Evolutionary conservation across 2,113 vertebrate species (phyloP), one percentile per base, ranked within the genome.

Genomic region (Halcyon malimbica): DNA sequence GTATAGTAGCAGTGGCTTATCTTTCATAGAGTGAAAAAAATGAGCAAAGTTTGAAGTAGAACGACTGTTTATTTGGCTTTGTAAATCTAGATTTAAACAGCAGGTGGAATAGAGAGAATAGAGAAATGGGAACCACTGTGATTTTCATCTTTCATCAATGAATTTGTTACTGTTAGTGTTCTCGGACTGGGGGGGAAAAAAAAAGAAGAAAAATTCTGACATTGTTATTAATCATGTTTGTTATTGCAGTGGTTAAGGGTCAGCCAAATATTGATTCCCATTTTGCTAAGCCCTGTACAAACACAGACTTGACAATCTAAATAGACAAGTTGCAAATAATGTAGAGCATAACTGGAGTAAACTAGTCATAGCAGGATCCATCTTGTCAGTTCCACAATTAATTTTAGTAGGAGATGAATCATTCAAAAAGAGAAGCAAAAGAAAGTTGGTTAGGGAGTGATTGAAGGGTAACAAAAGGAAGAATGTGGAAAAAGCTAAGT

Each of bases 1-100:
- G 39, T 95, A 86, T 86, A 93, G 69, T 48, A 69, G 63, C 57
- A 87, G 94, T 60, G 65, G 35, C 83, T 97, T 96, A 95, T 94
- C 94, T 94, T 91, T 96, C 68, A 88, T 80, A 60, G 24, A 83
- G 82, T 59, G 77, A 94, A 93, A 69, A 73, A 92, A 94, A 14
- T 73, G 29, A 90, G 41, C 20, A 65, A 91, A 91, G 12, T 89
- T 94, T 84, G 79, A 87, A 76, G 67, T 70, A 87, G 73, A 87
- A 80, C 69, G 33, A 20, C 62, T 68, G 51, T 76, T 83, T 79
- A 51, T 75, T 96, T 70, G n/a, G 54, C 28, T 94, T 94, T 85
- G 48, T 69, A 86, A 94, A 94, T 92, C 41, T 90, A 59, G 25
- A 91, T 93, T 87, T 87, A 89, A 90, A 65, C 50, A 88, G 73